Percentiles rank a stretch among this genome's conserved stretches.
phyloP scores from a whole-genome alignment of 92 coral and sea anemone species.

The Epizoanthus rinbou region DNA sequence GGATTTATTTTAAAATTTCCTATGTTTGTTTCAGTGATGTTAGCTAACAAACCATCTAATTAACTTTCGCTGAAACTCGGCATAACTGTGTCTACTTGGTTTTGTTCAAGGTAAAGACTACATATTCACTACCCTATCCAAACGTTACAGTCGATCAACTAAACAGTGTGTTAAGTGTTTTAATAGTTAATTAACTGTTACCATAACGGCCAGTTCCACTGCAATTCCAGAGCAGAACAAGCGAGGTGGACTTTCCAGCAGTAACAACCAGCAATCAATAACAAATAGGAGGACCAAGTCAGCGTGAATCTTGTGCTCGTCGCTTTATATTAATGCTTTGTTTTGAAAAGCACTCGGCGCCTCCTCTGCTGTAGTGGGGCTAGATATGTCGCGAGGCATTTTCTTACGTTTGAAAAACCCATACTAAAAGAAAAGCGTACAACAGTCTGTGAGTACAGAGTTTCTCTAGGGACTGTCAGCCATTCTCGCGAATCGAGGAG shows the following conservation, averaged over 20 bases:
- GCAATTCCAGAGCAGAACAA: background rate
- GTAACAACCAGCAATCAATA: background rate
- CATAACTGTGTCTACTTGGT: background rate
- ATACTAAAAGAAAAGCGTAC: slow-evolving; percentile 10
- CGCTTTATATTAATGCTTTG: slow-evolving; percentile 27
- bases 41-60: background rate
- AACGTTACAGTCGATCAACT: slow-evolving; percentile 13
- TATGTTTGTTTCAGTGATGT: too few species aligned
- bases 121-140: background rate
- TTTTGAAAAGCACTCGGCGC: background rate
- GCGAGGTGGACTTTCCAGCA: slow-evolving; percentile 2
- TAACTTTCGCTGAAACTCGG: background rate
- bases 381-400: slow-evolving; percentile 46
- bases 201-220: slow-evolving; percentile 2
- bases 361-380: slow-evolving; percentile 24
- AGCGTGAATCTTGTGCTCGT: background rate
- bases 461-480: background rate
- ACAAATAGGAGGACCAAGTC: background rate
- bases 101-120: background rate
- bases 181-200: background rate
- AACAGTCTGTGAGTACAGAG: background rate
- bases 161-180: background rate
- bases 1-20: too few species aligned
- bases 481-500: too few species aligned
- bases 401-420: slow-evolving; percentile 41